Percentiles rank a stretch among this genome's conserved stretches.
phyloP scores from a whole-genome alignment of 1,140 invertebrate species.

The Drosophila biarmipes region DNA sequence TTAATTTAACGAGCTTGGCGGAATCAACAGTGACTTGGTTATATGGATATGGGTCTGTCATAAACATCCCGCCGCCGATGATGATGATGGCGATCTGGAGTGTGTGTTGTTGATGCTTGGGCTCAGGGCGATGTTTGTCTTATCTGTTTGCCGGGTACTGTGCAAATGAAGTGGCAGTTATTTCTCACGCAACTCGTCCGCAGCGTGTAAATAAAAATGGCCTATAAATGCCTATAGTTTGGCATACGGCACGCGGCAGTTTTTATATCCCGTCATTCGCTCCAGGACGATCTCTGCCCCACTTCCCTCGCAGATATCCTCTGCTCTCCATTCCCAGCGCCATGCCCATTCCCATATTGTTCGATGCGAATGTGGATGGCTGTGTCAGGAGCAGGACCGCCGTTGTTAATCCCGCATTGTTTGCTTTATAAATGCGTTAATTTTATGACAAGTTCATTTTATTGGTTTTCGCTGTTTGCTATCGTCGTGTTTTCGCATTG shows the following conservation, averaged over 20 bases:
- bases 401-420: constrained; percentile 79
- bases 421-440: constrained; percentile 81
- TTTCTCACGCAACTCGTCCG: constrained; percentile 77
- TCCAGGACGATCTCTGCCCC: neutral
- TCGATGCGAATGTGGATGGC: constrained; percentile 19
- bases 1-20: constrained; percentile 67
- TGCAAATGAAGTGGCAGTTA: constrained; percentile 78
- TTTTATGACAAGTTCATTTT: constrained; percentile 83
- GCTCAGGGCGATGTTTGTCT: constrained; percentile 66
- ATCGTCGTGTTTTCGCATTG: constrained; percentile 66
- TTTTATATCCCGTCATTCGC: constrained; percentile 21
- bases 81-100: constrained; percentile 32
- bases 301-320: neutral
- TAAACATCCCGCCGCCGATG: constrained; percentile 59
- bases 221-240: constrained; percentile 77
- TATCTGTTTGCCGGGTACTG: constrained; percentile 59
- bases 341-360: constrained; percentile 28
- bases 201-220: constrained; percentile 74
- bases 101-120: constrained; percentile 22
- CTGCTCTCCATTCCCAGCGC: constrained; percentile 12
- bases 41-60: constrained; percentile 55
- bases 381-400: constrained; percentile 26
- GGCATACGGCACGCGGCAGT: constrained; percentile 31
- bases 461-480: constrained; percentile 77
- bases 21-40: constrained; percentile 38